Evolutionary conservation across 2,888 invertebrate species (phyloP).

Genomic region (Brenthis hecate): DNA sequence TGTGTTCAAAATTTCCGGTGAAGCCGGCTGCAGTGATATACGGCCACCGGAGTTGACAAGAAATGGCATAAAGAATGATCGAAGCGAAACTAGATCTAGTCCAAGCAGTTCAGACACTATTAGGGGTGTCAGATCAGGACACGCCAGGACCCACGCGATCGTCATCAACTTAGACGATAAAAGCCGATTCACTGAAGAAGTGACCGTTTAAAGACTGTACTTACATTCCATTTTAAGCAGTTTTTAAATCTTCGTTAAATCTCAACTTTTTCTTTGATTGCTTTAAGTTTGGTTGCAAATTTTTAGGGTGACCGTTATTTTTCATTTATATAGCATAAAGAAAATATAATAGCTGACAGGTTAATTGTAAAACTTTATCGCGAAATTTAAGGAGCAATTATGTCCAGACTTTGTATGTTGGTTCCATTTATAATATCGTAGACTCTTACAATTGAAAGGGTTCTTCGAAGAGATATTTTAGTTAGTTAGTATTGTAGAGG

Average conservation of each 20-base stretch:
- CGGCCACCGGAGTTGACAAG: slow-evolving; percentile 68
- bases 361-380: background rate
- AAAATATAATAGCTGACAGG: background rate
- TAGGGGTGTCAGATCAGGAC: slow-evolving; percentile 81
- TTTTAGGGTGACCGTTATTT: background rate
- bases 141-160: slow-evolving; percentile 88
- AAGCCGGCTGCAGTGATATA: slow-evolving; percentile 72
- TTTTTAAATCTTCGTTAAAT: slow-evolving; percentile 14
- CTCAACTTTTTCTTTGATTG: background rate
- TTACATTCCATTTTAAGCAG: slow-evolving; percentile 43
- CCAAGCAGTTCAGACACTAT: slow-evolving; percentile 68
- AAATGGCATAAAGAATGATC: slow-evolving; percentile 68
- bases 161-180: slow-evolving; percentile 91
- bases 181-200: slow-evolving; percentile 90
- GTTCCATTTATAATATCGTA: background rate
- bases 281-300: background rate
- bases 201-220: slow-evolving; percentile 83
- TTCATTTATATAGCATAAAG: too few relatives aligned
- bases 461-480: background rate
- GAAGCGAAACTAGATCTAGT: slow-evolving; percentile 66
- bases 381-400: background rate
- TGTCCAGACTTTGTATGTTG: slow-evolving; percentile 1
- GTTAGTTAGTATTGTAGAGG: background rate
- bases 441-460: background rate
- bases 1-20: slow-evolving; percentile 76